Percentiles rank a stretch among this genome's conserved stretches.
Evolutionary conservation across 2,888 invertebrate genomes (phyloP).

Genomic region (Myathropa florea): DNA sequence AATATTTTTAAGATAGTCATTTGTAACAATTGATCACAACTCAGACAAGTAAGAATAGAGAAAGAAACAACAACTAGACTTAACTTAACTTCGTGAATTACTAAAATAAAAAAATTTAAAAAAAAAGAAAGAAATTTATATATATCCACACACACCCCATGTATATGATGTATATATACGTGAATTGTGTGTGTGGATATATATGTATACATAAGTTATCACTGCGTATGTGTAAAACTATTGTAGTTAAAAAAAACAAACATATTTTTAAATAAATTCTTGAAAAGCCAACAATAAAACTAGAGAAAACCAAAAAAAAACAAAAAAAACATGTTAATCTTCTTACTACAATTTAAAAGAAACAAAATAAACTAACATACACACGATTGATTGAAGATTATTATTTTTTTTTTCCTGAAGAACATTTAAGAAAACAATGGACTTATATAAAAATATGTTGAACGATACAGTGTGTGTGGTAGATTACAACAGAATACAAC

Average conservation of each 20-base stretch:
- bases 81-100: constrained; percentile 11
- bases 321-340: constrained; percentile 51
- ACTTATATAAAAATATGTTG: constrained; percentile 33
- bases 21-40: not conserved
- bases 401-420: not conserved
- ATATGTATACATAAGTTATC: constrained; percentile 63
- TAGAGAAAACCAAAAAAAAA: constrained; percentile 18
- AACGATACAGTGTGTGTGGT: constrained; percentile 35
- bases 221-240: constrained; percentile 23
- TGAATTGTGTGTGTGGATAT: constrained; percentile 37
- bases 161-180: constrained; percentile 39
- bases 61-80: constrained; percentile 5
- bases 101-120: constrained; percentile 3
- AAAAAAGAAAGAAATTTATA: not conserved
- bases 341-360: constrained; percentile 63
- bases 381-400: constrained; percentile 50
- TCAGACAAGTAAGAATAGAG: not conserved
- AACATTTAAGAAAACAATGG: not conserved
- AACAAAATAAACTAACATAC: constrained; percentile 22
- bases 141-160: constrained; percentile 1
- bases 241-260: constrained; percentile 31
- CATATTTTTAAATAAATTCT: constrained; percentile 56
- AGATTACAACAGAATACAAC: constrained; percentile 39
- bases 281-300: constrained; percentile 70
- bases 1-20: constrained; percentile 21